phyloP scores from a whole-genome alignment of 2,797 vertebrate species.

The Gouania willdenowi region DNA sequence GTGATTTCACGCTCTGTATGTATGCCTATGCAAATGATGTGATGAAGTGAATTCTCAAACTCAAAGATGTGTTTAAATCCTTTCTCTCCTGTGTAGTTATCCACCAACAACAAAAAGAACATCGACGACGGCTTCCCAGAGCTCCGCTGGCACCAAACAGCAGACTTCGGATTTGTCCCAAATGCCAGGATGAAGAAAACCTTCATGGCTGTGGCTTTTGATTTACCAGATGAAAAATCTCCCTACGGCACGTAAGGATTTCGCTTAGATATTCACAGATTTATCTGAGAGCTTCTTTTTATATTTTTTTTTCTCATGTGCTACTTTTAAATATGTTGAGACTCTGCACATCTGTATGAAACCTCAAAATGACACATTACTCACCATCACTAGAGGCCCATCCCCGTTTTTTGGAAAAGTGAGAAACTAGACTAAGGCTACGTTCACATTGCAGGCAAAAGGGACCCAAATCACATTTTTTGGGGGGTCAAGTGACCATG shows the following conservation, averaged over 20 bases:
- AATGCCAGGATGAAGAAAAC: conserved; percentile 82
- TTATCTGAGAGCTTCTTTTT: neutral
- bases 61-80: neutral
- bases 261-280: neutral
- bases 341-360: neutral
- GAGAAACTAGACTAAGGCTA: too few relatives aligned
- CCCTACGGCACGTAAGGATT: conserved; percentile 77
- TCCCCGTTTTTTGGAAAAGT: too few relatives aligned
- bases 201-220: conserved; percentile 91
- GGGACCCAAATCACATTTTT: too few relatives aligned
- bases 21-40: too few relatives aligned
- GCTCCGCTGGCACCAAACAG: conserved; percentile 93
- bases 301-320: too few relatives aligned
- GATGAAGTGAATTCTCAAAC: too few relatives aligned
- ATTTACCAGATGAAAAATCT: conserved; percentile 80
- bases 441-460: too few relatives aligned
- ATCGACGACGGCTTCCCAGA: conserved; percentile 62
- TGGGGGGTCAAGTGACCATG: too few relatives aligned
- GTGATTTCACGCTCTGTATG: too few relatives aligned
- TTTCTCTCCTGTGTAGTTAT: conserved; percentile 52
- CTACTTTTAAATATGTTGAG: too few relatives aligned
- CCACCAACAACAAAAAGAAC: conserved; percentile 30
- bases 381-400: too few relatives aligned
- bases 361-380: too few relatives aligned
- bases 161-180: conserved; percentile 80